Base-by-base conservation (phyloP, 1,140 invertebrate genomes). In the Meloidogyne exigua region DNA sequence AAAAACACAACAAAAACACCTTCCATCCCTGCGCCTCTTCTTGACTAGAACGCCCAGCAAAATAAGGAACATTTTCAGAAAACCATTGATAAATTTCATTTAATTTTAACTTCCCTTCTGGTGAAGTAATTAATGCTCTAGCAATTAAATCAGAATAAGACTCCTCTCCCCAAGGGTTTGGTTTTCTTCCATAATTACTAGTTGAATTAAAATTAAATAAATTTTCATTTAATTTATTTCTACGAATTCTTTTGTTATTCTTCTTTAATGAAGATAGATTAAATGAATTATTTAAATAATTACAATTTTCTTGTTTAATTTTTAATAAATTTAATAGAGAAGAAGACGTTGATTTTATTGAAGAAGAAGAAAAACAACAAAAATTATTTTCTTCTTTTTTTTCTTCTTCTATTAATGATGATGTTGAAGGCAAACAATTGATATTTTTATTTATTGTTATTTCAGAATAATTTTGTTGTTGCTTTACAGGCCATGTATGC, bases 61-160 rank as follows among this genome's bases (percentile, higher is more conserved):
- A 87, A 42, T 87, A 87, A 21, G 79, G 81, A 70, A 87, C 77
- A 79, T 86, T 87, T 65, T 87, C 86, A 32, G 80, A 71, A 67
- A 87, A 87, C 85, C 85, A 87, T 49, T 83, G 79, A 77, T 87
- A 87, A 63, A 87, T 87, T 76, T 87, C 86, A 72, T 87, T 87
- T 13, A 87, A 73, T 64, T 85, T 87, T 39, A 87, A 65, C 25
- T 83, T 42, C 2, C 85, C 86, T 28, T 86, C 81, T 21, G 83
- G 81, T 21, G 85, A 78, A 12, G 66, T 67, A 62, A 78, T 77
- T 9, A 87, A 62, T 5, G 85, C 85, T 70, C 80, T 76, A 26
- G 80, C 80, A 68, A 87, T 87, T 13, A 87, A 76, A 67, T 87
- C 85, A 11, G 86, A 82, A 76, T 87, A 87, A 18, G 79, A 81